These are phyloP conservation scores for Encarsia formosa DNA, from an alignment of 2,888 invertebrate genomes.

Conservation along the genomic window DNA sequence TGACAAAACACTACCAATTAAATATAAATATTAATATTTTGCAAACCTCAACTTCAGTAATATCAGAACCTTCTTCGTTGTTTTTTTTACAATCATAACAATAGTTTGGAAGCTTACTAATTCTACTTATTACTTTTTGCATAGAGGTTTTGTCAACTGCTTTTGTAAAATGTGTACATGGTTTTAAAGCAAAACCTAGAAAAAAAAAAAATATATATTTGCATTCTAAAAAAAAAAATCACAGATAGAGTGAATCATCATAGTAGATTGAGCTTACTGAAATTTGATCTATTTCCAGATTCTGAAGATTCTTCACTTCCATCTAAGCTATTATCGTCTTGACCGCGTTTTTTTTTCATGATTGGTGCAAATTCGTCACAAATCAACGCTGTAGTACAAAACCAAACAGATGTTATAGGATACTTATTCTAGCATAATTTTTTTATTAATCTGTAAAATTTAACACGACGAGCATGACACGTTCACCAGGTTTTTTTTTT, in stretches of 20 bases:
- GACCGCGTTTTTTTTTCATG: constrained; percentile 46
- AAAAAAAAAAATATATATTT: not conserved
- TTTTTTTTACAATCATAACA: too few relatives aligned
- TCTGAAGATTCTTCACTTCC: constrained; percentile 63
- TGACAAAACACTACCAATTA: too few relatives aligned
- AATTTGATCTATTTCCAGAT: constrained; percentile 60
- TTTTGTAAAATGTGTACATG: too few relatives aligned
- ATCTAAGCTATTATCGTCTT: constrained; percentile 63
- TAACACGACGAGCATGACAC: not conserved
- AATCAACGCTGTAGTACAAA: not conserved
- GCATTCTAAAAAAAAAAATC: not conserved
- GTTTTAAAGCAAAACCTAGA: too few relatives aligned
- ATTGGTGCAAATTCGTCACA: not conserved
- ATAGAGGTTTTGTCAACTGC: too few relatives aligned
- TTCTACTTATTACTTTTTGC: too few relatives aligned
- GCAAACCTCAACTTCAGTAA: too few relatives aligned
- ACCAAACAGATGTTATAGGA: not conserved
- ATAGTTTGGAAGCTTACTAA: too few relatives aligned
- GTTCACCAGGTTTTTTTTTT: not conserved
- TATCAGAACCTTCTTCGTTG: too few relatives aligned
- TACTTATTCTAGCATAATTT: constrained; percentile 10
- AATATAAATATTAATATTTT: too few relatives aligned
- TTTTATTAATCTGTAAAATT: not conserved
- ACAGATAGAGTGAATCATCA: too few relatives aligned
- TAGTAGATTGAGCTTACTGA: too few relatives aligned